Base-by-base conservation (phyloP, 2,888 invertebrate genomes). In the Osmoderma eremita region DNA sequence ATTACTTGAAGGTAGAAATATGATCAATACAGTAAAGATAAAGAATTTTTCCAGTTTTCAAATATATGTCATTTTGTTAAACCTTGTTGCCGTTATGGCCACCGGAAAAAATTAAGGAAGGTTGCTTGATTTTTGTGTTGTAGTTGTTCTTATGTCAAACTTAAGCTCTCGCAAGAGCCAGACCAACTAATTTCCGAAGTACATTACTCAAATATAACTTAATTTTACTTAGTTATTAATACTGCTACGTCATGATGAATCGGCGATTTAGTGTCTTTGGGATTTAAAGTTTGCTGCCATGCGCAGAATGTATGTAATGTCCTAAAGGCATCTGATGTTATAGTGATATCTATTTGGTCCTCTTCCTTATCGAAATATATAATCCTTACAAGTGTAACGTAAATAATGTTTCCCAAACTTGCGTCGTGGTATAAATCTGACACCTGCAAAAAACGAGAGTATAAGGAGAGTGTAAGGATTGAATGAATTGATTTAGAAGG, bases 181-280 rank as follows among this genome's bases (percentile, higher is more conserved):
- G n/a, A n/a, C n/a, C n/a, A n/a, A n/a, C n/a, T n/a, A n/a, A n/a
- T n/a, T n/a, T 36, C 36, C 36, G 10, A 10, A 36, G 5, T 36
- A 36, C 36, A 36, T 36, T 36, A 36, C 10, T 36, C 36, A n/a
- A 30, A 30, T 30, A 1, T 17, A n/a, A 8, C 12, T 3, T 13
- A 39, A 10, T 6, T n/a, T 63, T 77, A 87, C 86, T 86, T 85
- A 36, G 88, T 88, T 38, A 88, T 75, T 17, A 88, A 78, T 18
- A 88, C 78, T 3, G 87, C 88, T n/a, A 88, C 85, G 75, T 88
- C 88, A 75, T 88, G 88, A 76, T 88, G 88, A 72, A 86, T 86
- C 0, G 88, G 86, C 76, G 86, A 86, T 15, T 79, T 77, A 36
- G 84, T 80, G 71, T 85, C 84, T 69, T 83, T 83, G 2, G 86